Percentiles rank a stretch among this genome's conserved stretches.
Evolutionary conservation across 2,113 vertebrate genomes (phyloP).

Genomic region (Acanthisitta chloris): DNA sequence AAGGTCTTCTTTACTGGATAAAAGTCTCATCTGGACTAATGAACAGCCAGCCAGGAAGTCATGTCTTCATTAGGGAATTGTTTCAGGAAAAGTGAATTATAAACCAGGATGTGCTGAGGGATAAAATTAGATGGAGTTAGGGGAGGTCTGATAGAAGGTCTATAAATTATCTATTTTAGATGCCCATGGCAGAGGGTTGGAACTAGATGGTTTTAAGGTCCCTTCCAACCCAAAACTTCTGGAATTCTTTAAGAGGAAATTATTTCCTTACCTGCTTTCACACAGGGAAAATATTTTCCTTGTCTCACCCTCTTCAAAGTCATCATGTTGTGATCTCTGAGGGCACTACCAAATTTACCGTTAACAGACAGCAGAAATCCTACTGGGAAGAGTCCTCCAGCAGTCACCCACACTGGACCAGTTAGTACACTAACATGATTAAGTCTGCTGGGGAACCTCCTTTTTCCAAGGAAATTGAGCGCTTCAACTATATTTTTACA

Average conservation of each 20-base stretch:
- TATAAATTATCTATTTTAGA: accelerated
- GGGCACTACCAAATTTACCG: background rate
- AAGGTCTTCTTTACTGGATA: background rate
- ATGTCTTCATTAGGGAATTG: background rate
- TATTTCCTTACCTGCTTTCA: background rate
- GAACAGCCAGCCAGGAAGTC: background rate
- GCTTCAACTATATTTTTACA: accelerated
- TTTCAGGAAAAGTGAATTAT: background rate
- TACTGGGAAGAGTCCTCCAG: background rate
- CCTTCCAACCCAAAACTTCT: background rate
- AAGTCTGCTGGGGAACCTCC: accelerated
- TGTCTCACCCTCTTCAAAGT: background rate
- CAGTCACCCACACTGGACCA: accelerated
- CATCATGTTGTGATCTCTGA: accelerated
- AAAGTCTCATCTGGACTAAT: background rate
- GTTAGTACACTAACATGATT: accelerated
- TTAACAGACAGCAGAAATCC: accelerated
- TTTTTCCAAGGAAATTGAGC: background rate
- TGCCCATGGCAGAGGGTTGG: background rate
- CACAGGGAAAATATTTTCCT: background rate
- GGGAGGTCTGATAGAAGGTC: background rate
- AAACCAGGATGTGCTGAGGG: background rate
- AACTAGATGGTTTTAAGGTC: accelerated
- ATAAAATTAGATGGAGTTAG: background rate
- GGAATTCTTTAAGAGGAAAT: background rate